Evolutionary conservation across 2,888 invertebrate species (phyloP), one percentile per base, ranked within the genome.

Genomic region (Drosophila monieri): DNA sequence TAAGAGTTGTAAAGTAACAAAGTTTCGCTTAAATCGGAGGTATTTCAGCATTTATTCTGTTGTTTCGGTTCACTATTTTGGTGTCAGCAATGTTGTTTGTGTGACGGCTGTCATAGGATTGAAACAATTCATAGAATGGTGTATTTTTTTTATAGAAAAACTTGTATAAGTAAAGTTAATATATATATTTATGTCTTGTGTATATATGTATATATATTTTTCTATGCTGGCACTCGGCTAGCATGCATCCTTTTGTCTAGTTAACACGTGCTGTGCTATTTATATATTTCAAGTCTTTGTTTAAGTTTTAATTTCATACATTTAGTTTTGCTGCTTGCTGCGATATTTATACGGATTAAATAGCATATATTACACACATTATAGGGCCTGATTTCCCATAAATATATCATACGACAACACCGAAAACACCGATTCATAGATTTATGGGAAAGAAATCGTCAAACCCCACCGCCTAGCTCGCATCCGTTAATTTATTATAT

Each of bases 1-100:
- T 27, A 37, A 27, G 30, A 41, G 27, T 56, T 51, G 56, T 51
- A 65, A 52, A 66, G 44, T 64, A 64, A 49, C 30, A 65, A 35
- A 62, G 43, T 49, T 76, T 41, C 53, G 70, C 62, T 66, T 77
- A 78, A 78, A 69, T 80, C 81, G 81, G 79, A 80, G 79, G 79
- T 78, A 73, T 61, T 78, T 80, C 79, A 81, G 79, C 81, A 81
- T 81, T 64, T 67, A 52, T 57, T 73, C 46, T 58, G 64, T 52
- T 58, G 55, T 52, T 58, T 64, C 27, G 55, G 58, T 62, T 62
- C 39, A 15, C 15, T 9, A 27, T 57, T 57, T 66, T 27, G 21
- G 52, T 66, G 51, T 56, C 57, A 67, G 56, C 48, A 56, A 67
- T 56, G 51, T 49, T 43, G 25, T 27, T 27, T 27, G 27, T 27